phyloP scores from a whole-genome alignment of 2,888 invertebrate genomes.

The Cremastinae sp. region DNA sequence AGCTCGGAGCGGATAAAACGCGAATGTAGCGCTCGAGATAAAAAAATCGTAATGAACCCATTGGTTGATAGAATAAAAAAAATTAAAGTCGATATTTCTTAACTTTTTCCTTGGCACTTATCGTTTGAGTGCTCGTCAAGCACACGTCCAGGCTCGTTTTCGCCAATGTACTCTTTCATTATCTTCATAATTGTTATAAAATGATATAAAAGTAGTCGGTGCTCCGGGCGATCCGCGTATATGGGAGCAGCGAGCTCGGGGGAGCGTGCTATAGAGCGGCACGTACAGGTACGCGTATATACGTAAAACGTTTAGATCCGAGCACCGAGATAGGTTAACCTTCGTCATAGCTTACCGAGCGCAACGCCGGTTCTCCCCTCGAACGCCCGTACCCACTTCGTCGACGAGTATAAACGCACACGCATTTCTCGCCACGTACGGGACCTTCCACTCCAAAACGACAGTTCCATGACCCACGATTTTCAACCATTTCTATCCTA shows the following conservation, averaged over 20 bases:
- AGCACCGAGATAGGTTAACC: constrained; percentile 76
- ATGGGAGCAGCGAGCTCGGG: neutral
- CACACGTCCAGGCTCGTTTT: constrained; percentile 29
- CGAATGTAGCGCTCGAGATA: no score
- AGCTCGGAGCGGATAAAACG: no score
- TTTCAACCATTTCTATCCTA: neutral
- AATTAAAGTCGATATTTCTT: neutral
- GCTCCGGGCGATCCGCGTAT: constrained; percentile 13
- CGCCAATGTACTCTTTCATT: constrained; percentile 44
- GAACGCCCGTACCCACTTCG: constrained; percentile 65
- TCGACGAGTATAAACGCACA: constrained; percentile 61
- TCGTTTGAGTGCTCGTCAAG: constrained; percentile 6
- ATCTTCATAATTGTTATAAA: constrained; percentile 45
- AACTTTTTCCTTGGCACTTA: neutral
- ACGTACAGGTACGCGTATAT: constrained; percentile 36
- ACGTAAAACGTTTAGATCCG: constrained; percentile 78
- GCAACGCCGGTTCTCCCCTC: constrained; percentile 74
- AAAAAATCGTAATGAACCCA: no score
- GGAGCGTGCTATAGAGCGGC: constrained; percentile 34
- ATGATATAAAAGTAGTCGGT: constrained; percentile 34
- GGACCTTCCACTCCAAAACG: constrained; percentile 14
- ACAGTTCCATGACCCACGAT: neutral
- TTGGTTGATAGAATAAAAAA: no score
- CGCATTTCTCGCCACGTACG: constrained; percentile 44
- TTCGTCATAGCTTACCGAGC: constrained; percentile 79